Conservation (phyloP, 2,113 vertebrate species). For the Dolichallabes microphthalmus region DNA sequence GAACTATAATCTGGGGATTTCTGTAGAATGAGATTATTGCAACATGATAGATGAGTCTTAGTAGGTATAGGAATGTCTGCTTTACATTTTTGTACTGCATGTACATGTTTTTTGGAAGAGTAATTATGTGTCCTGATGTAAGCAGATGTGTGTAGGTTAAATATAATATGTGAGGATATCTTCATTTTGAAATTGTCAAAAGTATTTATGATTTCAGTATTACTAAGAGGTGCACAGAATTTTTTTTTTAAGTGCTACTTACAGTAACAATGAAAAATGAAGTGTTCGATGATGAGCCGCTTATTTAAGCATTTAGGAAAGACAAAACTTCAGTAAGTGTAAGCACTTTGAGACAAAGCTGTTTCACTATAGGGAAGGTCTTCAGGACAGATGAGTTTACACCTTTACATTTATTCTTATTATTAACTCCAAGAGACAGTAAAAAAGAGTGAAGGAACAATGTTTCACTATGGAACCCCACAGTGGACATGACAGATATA, state of each 20-base stretch:
- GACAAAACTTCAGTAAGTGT: background rate
- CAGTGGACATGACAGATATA: background rate
- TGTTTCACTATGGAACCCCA: background rate
- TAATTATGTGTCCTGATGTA: background rate
- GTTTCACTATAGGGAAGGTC: background rate
- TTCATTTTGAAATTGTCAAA: background rate
- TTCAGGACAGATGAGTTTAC: background rate
- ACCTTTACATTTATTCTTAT: background rate
- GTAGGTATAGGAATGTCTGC: constrained; percentile 2
- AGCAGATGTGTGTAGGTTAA: background rate
- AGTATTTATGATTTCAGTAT: background rate
- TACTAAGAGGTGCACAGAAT: background rate
- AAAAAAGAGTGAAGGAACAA: background rate
- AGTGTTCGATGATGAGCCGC: background rate
- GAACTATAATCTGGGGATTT: constrained; percentile 26
- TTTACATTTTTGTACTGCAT: background rate
- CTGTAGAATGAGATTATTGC: constrained; percentile 28
- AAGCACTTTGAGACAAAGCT: background rate
- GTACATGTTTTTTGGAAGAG: background rate
- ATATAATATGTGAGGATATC: background rate
- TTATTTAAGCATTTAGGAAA: background rate
- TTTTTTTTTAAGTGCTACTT: background rate
- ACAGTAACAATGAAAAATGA: background rate
- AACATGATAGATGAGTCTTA: constrained; percentile 8
- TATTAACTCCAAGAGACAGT: background rate